Evolutionary conservation across 2,797 vertebrate genomes (phyloP), one percentile per base, ranked within the genome.

Genomic region (Pseudochirops cupreus): DNA sequence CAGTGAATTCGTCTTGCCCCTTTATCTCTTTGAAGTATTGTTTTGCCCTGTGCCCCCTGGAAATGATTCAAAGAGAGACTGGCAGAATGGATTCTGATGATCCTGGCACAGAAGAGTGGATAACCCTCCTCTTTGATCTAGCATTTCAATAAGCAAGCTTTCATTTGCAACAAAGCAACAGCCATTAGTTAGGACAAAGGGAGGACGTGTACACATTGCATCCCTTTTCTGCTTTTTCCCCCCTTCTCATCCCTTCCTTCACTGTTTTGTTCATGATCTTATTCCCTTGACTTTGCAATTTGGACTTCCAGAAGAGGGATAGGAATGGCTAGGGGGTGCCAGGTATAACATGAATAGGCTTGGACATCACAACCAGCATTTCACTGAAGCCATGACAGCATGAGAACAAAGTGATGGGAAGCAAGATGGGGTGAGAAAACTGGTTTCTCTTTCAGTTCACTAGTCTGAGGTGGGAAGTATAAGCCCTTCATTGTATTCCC

Each of bases 1-100:
- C 74, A 46, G 74, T 87, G 39, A 87, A 87, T 87, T 87, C 46
- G 74, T 50, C 74, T 87, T 87, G 21, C 74, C 74, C 67, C 74
- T 87, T 87, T 87, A 87, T 87, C 21, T 50, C 74, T 87, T 87
- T 50, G 74, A 87, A 87, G 74, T 87, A 87, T 87, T 50, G 39
- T 87, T 87, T 87, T 87, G 74, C 74, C 74, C 74, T 87, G 74
- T 87, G 74, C 39, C 74, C 74, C 74, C 39, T 87, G 39, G 74
- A 87, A 87, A 87, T 87, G 74, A 87, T 87, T 87, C 74, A 87
- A 82, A 82, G 74, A 82, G n/a, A 39, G 67, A 82, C 18, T 24
- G n/a, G 31, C 59, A 87, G 74, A 46, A 50, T 50, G 39, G 74
- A 11, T 87, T 87, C 74, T 87, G 39, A 87, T 87, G 74, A 46